Percentiles rank a stretch among this genome's conserved stretches.
phyloP scores from a whole-genome alignment of 2,113 vertebrate genomes.

The Desmodus rotundus region DNA sequence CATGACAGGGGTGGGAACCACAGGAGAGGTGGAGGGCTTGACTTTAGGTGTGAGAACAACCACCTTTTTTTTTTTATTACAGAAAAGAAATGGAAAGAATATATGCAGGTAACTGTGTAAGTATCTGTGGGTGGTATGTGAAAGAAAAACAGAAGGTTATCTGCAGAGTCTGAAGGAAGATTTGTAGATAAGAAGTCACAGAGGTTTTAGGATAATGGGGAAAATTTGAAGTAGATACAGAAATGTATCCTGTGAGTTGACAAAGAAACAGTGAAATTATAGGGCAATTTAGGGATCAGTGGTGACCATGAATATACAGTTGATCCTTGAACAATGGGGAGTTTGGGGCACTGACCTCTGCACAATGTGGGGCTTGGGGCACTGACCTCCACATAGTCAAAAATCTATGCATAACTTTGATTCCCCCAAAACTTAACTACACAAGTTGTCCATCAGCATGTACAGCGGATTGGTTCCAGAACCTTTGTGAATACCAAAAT shows the following conservation, averaged over 20 bases:
- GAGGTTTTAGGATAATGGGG: neutral
- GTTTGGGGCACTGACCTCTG: neutral
- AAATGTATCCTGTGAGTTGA: neutral
- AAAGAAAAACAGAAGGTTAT: neutral
- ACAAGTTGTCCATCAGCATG: neutral
- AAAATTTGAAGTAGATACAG: neutral
- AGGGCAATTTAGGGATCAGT: neutral
- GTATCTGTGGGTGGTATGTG: neutral
- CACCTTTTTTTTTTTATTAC: neutral
- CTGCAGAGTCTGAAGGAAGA: neutral
- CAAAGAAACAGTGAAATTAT: neutral
- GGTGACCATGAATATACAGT: neutral
- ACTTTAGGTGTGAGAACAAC: neutral
- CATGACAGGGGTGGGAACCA: neutral
- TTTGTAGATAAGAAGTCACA: neutral
- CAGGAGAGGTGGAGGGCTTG: neutral
- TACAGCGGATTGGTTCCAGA: neutral
- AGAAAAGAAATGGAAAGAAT: neutral
- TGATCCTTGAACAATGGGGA: neutral
- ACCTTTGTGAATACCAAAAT: neutral
- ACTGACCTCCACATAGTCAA: too few relatives aligned
- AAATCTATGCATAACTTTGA: neutral
- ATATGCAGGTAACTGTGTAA: neutral
- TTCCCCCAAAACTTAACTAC: neutral
- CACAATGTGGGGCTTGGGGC: too few relatives aligned